Conservation (phyloP, 1,140 invertebrate species). For the Neuroterus valhalla region DNA sequence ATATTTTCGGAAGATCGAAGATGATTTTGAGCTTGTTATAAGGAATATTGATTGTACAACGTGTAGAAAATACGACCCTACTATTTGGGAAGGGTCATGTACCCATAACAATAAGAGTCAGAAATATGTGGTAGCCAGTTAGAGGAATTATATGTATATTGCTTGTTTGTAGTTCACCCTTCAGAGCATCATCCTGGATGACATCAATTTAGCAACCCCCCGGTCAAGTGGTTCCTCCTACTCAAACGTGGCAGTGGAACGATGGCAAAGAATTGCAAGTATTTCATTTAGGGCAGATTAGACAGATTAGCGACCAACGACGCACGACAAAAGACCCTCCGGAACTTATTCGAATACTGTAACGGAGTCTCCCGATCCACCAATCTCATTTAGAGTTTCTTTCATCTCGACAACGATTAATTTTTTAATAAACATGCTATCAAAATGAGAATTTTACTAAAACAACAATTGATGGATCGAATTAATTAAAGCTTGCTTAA, state of each 20-base stretch:
- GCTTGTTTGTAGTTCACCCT: conserved; percentile 55
- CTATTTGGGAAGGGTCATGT: conserved; percentile 41
- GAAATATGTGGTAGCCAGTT: conserved; percentile 51
- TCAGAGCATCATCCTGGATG: conserved; percentile 50
- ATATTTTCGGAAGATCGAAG: too few species aligned
- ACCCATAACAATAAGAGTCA: conserved; percentile 38
- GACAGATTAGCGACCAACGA: conserved; percentile 66
- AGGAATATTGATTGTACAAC: too few species aligned
- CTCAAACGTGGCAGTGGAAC: conserved; percentile 52
- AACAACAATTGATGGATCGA: too few species aligned
- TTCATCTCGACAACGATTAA: background rate
- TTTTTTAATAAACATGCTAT: too few species aligned
- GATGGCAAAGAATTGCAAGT: conserved; percentile 66
- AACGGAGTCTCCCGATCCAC: conserved; percentile 10
- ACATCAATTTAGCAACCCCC: conserved; percentile 50
- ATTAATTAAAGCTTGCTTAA: too few species aligned
- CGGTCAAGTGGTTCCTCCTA: conserved; percentile 59
- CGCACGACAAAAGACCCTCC: conserved; percentile 35
- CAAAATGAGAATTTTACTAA: too few species aligned
- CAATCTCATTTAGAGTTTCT: background rate
- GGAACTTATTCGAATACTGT: conserved; percentile 19
- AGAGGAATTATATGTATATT: conserved; percentile 53
- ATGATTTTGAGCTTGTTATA: too few species aligned
- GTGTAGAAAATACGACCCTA: background rate
- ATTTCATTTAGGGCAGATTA: conserved; percentile 71